Conservation (phyloP, 2,888 invertebrate species). For the Eugnorisma glareosa region DNA sequence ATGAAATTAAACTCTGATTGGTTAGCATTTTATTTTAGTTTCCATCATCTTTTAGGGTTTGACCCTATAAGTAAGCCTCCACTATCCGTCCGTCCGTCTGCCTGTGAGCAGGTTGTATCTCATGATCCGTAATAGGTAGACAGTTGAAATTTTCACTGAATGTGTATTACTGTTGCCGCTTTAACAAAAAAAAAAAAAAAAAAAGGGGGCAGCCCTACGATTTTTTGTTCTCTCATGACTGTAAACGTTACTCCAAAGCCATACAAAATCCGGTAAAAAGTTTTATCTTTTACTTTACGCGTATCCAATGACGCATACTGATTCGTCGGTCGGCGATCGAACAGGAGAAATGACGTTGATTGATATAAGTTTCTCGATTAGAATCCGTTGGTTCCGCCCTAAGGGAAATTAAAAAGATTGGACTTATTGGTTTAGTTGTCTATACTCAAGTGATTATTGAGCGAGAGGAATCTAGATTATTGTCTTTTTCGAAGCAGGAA, state of each 20-base stretch:
- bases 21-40: not conserved
- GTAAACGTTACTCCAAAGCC: constrained; percentile 6
- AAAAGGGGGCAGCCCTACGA: too few relatives aligned
- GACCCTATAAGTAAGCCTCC: too few relatives aligned
- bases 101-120: too few relatives aligned
- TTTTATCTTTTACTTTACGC: constrained; percentile 14
- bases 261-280: constrained; percentile 15
- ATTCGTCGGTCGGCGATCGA: constrained; percentile 18
- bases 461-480: not conserved
- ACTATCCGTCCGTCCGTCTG: too few relatives aligned
- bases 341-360: constrained; percentile 25
- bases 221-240: not conserved
- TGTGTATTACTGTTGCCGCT: too few relatives aligned
- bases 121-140: too few relatives aligned
- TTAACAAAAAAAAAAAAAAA: too few relatives aligned
- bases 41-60: not conserved
- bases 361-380: constrained; percentile 43
- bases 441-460: not conserved
- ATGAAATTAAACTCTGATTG: too few relatives aligned
- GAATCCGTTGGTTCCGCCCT: constrained; percentile 17
- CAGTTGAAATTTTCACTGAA: too few relatives aligned
- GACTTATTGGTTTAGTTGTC: constrained; percentile 4
- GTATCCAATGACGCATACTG: constrained; percentile 18
- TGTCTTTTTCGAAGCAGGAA: not conserved
- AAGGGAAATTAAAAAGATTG: constrained; percentile 35